Conservation (phyloP, 2,888 invertebrate species). For the Charanyca ferruginea region DNA sequence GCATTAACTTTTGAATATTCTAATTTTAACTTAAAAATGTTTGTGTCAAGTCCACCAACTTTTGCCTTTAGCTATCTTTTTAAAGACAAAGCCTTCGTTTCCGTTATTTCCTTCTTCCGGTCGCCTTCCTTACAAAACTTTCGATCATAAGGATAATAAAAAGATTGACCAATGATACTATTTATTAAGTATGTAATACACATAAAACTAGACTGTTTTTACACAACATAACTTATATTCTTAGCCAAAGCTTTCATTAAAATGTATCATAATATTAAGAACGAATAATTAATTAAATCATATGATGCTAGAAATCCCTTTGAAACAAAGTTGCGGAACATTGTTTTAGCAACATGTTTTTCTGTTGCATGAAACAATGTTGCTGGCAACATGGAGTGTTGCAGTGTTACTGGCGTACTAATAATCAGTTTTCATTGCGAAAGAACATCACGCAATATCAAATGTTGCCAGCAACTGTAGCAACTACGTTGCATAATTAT, state of each 20-base stretch:
- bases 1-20: slow-evolving; percentile 41
- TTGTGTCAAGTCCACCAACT: slow-evolving; percentile 37
- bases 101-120: slow-evolving; percentile 48
- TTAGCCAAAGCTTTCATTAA: slow-evolving; percentile 44
- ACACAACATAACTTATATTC: slow-evolving; percentile 18
- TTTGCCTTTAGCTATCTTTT: slow-evolving; percentile 29
- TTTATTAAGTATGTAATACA: not conserved
- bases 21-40: slow-evolving; percentile 30
- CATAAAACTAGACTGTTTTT: slow-evolving; percentile 1
- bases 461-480: too few species aligned
- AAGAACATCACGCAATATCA: too few species aligned
- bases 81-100: slow-evolving; percentile 41
- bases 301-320: too few species aligned
- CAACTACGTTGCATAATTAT: too few species aligned
- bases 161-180: not conserved
- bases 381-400: too few species aligned
- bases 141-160: not conserved
- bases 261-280: slow-evolving; percentile 23
- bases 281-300: not conserved
- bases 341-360: too few species aligned
- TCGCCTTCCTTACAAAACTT: slow-evolving; percentile 1
- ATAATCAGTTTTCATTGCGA: too few species aligned
- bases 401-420: too few species aligned
- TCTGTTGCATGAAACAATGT: too few species aligned
- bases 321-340: too few species aligned